phyloP scores from a whole-genome alignment of 1,140 invertebrate species.

The Tetramorium alpestre region DNA sequence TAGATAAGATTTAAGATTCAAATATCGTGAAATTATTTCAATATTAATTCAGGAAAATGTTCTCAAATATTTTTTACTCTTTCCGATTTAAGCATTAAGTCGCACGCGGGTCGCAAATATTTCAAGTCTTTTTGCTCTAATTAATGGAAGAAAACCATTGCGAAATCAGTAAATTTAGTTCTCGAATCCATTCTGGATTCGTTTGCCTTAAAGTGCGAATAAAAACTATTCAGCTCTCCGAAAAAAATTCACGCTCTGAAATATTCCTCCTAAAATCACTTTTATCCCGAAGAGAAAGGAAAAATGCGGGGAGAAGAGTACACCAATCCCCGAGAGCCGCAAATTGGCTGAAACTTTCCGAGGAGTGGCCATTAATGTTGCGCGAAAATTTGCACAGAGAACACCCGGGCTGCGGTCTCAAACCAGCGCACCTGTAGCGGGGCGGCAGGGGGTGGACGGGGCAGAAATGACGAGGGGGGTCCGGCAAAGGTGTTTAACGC shows the following conservation, averaged over 20 bases:
- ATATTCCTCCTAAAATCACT: slow-evolving; percentile 28
- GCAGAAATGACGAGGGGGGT: not conserved
- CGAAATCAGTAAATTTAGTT: not conserved
- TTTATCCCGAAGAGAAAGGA: not conserved
- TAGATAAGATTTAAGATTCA: not conserved
- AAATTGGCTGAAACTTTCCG: slow-evolving; percentile 53
- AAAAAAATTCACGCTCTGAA: not conserved
- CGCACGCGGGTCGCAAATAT: not conserved
- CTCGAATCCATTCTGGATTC: not conserved
- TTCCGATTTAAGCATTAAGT: not conserved
- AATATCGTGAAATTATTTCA: not conserved
- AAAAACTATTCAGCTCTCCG: not conserved
- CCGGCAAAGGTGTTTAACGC: slow-evolving; percentile 53
- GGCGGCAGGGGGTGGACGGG: not conserved
- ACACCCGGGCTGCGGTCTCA: slow-evolving; percentile 6
- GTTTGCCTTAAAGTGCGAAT: not conserved
- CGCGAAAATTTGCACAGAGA: slow-evolving; percentile 53
- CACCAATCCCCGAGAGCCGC: slow-evolving; percentile 16
- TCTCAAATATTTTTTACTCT: not conserved
- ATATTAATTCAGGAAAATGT: not conserved
- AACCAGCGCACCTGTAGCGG: slow-evolving; percentile 31
- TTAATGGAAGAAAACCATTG: not conserved
- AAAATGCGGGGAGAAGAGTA: not conserved
- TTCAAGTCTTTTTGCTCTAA: not conserved
- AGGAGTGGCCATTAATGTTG: slow-evolving; percentile 41